Evolutionary conservation across 2,113 vertebrate genomes (phyloP), one percentile per base, ranked within the genome.

Genomic region (Raja brachyura): DNA sequence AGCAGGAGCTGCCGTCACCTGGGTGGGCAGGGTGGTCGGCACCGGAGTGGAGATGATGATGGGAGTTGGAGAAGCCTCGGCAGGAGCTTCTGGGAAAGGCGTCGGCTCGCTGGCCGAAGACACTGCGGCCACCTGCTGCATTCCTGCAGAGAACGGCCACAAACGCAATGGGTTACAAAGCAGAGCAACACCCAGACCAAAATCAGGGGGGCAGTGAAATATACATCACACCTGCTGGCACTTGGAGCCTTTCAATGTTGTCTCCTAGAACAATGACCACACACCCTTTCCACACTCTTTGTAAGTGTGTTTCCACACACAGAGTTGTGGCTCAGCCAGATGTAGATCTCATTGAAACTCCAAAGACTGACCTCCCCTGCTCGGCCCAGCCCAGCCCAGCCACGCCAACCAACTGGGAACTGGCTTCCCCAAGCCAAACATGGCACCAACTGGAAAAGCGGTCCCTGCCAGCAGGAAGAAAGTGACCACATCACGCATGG

Each of bases 31-130:
- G 94, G 97, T 98, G 95, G 98, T 97, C 95, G 97, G 97, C 95
- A 98, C 97, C 0, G 98, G 98, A 74, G 98, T 98, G 94, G 97
- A 96, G 0, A 98, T 98, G 93, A 99, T 98, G 94, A 99, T 98
- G 0, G 98, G 98, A 10, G 98, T 98, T 96, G 98, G 98, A 54
- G 98, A 97, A 39, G 96, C 95, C 0, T 96, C 94, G 11, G 98
- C 97, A 93, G 98, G 97, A 28, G 97, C 97, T 14, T 73, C 98
- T 93, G 98, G 96, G 94, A 97, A 97, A 86, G 96, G 97, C 20
- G 98, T 94, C 0, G 98, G 97, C 0, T 97, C 96, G 78, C 97
- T 97, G 70, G 97, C 97, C 0, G 98, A 98, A 81, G 98, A 98
- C 95, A 99, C 96, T 0, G 97, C 97, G 86, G 95, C 96, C 63